These are phyloP conservation scores for Sebastolobus altivelis DNA, from an alignment of 2,797 vertebrate genomes.

Conservation along the genomic window DNA sequence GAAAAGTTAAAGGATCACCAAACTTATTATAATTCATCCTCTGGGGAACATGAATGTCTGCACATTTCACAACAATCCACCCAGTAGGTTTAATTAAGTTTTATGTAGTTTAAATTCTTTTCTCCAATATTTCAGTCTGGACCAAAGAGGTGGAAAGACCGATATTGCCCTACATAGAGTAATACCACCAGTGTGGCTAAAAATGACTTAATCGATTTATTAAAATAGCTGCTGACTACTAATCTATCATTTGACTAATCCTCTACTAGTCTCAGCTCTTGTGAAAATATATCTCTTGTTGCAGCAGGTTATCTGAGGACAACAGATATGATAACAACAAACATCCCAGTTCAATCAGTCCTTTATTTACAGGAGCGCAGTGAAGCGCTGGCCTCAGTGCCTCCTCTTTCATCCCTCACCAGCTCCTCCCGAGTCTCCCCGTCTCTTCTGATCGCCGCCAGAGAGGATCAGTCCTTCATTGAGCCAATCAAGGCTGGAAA, in stretches of 20 bases:
- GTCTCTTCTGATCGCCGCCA: slow-evolving; percentile 86
- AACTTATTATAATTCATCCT: neutral
- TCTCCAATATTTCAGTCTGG: neutral
- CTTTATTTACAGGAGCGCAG: slow-evolving; percentile 77
- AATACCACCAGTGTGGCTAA: neutral
- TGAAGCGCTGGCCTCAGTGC: slow-evolving; percentile 77
- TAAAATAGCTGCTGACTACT: neutral
- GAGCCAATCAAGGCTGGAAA: slow-evolving; percentile 83
- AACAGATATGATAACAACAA: neutral
- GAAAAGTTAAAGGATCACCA: neutral
- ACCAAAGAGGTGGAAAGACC: neutral
- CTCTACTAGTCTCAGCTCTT: neutral
- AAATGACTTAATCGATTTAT: neutral
- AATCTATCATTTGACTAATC: neutral
- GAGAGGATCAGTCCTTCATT: slow-evolving; percentile 88
- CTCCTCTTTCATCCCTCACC: slow-evolving; percentile 64
- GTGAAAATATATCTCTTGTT: neutral
- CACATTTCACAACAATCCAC: neutral
- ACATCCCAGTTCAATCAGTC: neutral
- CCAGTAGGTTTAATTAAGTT: neutral
- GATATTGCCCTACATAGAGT: neutral
- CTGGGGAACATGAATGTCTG: neutral
- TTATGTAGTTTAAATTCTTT: neutral
- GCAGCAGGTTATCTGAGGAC: neutral
- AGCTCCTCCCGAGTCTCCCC: slow-evolving; percentile 77